phyloP scores from a whole-genome alignment of 1,140 invertebrate genomes.

The Sitobion miscanthi region DNA sequence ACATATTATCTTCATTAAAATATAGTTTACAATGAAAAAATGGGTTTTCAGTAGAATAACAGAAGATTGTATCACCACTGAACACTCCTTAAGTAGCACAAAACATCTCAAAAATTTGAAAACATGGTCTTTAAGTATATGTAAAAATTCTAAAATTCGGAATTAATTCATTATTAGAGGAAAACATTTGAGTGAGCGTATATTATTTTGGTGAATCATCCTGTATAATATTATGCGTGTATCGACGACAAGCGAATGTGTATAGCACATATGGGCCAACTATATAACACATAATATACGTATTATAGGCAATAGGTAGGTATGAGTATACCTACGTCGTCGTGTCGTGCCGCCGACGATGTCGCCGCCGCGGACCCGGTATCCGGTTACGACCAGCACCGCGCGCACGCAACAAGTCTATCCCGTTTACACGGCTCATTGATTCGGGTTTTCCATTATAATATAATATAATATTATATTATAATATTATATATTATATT shows the following conservation, averaged over 20 bases:
- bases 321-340: background rate
- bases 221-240: background rate
- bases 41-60: background rate
- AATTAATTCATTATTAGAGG: background rate
- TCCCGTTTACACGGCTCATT: conserved; percentile 55
- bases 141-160: background rate
- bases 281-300: too few species aligned
- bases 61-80: background rate
- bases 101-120: background rate
- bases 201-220: background rate
- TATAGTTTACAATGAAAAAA: background rate
- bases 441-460: conserved; percentile 47
- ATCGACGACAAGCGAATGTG: background rate
- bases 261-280: background rate
- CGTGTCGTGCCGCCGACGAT: background rate
- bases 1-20: too few species aligned
- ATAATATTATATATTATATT: background rate
- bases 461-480: background rate
- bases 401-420: conserved; percentile 51
- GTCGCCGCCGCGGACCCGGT: background rate
- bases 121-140: background rate
- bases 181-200: background rate
- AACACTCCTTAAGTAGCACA: background rate
- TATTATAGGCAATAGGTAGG: background rate
- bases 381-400: conserved; percentile 10